A percentile compares a stretch with the other conserved stretches of the same genome.
Evolutionary conservation across 2,888 invertebrate genomes (phyloP).

Genomic region (Trachelus stipa): DNA sequence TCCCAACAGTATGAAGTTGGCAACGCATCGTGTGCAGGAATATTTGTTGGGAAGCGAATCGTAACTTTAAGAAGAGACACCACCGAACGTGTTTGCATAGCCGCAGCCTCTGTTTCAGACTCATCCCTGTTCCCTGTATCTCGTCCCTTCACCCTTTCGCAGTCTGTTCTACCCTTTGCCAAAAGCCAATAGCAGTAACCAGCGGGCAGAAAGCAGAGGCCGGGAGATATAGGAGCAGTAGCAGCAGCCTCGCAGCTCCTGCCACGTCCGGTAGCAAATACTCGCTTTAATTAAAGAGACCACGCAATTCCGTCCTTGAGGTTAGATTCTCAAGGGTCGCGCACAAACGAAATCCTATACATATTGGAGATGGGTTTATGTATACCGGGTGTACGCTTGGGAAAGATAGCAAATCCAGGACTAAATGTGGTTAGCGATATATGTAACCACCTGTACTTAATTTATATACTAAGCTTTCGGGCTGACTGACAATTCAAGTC

Average conservation of each 20-base stretch:
- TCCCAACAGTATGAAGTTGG: not conserved
- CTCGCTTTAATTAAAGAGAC: constrained; percentile 24
- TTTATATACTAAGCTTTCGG: too few species aligned
- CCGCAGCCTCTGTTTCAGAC: constrained; percentile 5
- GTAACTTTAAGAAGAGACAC: constrained; percentile 9
- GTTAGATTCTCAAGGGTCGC: constrained; percentile 12
- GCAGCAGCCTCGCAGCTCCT: not conserved
- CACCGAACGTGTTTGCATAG: constrained; percentile 1
- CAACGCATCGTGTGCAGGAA: not conserved
- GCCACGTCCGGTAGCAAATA: constrained; percentile 23
- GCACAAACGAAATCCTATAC: constrained; percentile 16
- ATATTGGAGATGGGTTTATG: not conserved
- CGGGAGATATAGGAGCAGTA: not conserved
- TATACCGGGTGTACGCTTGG: not conserved
- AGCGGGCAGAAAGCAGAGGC: not conserved
- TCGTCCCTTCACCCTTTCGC: not conserved
- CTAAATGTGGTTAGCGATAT: not conserved
- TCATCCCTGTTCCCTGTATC: not conserved
- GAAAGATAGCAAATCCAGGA: not conserved
- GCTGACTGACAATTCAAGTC: not conserved
- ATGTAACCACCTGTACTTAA: not conserved
- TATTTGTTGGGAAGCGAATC: constrained; percentile 1
- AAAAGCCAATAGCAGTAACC: not conserved
- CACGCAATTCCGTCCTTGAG: constrained; percentile 20
- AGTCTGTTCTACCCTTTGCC: not conserved